A percentile compares a stretch with the other conserved stretches of the same genome.
These are phyloP conservation scores for Lepidurus couesii DNA, from an alignment of 1,140 invertebrate species.

Conservation along the genomic window DNA sequence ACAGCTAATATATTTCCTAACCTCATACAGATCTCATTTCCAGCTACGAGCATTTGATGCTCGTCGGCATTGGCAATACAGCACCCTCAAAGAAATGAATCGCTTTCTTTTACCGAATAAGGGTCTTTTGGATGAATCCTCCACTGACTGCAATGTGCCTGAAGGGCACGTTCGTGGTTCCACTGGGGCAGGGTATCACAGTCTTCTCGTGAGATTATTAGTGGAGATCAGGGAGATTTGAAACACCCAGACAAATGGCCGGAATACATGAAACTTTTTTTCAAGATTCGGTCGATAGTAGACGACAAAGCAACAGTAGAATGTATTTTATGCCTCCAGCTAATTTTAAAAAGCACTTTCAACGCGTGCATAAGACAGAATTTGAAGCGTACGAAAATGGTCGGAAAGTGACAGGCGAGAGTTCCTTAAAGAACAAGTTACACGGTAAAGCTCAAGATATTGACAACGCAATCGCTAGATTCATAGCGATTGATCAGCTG, in stretches of 20 bases:
- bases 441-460: not conserved
- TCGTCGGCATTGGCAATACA: too few species aligned
- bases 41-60: too few species aligned
- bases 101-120: not conserved
- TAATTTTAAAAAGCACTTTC: slow-evolving; percentile 3
- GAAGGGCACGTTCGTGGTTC: not conserved
- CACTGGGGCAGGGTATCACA: not conserved
- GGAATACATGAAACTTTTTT: not conserved
- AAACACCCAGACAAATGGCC: slow-evolving; percentile 3
- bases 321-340: not conserved
- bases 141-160: not conserved
- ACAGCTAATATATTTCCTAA: too few species aligned
- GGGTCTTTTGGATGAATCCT: not conserved
- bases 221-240: not conserved
- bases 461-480: too few species aligned
- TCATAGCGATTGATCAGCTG: slow-evolving; percentile 5
- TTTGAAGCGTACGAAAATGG: not conserved
- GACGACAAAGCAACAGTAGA: not conserved
- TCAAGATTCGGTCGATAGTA: not conserved
- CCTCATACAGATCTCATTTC: too few species aligned
- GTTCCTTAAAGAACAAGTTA: slow-evolving; percentile 1
- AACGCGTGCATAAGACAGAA: not conserved
- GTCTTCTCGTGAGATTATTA: not conserved
- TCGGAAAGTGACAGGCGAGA: not conserved
- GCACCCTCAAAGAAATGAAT: not conserved